A percentile compares a stretch with the other conserved stretches of the same genome.
These are phyloP conservation scores for Vireo griseus DNA, from an alignment of 2,797 vertebrate species.

Conservation along the genomic window DNA sequence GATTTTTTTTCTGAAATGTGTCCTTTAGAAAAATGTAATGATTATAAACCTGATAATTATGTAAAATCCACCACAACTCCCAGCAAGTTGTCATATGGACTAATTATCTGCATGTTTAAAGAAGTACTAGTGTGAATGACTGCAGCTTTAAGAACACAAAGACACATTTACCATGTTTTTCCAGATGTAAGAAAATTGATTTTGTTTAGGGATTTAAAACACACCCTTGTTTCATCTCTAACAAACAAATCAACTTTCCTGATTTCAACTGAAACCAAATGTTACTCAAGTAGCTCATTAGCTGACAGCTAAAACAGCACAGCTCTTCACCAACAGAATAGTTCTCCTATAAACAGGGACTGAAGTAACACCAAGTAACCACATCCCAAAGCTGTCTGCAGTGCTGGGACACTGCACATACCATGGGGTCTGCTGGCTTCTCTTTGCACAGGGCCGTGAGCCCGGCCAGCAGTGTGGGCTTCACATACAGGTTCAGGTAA, in stretches of 20 bases:
- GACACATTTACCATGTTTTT: not conserved
- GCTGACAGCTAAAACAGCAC: not conserved
- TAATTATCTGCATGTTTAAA: not conserved
- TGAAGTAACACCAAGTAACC: not conserved
- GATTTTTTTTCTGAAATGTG: not conserved
- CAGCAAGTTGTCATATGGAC: not conserved
- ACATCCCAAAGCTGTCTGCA: not conserved
- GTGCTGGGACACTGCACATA: constrained; percentile 64
- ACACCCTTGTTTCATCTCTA: not conserved
- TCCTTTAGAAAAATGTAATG: not conserved
- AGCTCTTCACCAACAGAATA: not conserved
- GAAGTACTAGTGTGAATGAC: not conserved
- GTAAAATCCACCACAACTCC: not conserved
- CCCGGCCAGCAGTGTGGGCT: constrained; percentile 83
- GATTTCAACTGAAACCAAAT: not conserved
- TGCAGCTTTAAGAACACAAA: not conserved
- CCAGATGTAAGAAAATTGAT: not conserved
- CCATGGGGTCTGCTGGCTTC: constrained; percentile 88
- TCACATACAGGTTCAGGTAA: constrained; percentile 85
- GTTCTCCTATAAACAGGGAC: not conserved
- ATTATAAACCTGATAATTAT: not conserved
- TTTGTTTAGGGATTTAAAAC: not conserved
- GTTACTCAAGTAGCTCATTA: not conserved
- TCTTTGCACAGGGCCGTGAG: constrained; percentile 89
- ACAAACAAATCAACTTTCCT: not conserved